Conservation (phyloP, 2,797 vertebrate genomes). For the Tiaroga cobitis region DNA sequence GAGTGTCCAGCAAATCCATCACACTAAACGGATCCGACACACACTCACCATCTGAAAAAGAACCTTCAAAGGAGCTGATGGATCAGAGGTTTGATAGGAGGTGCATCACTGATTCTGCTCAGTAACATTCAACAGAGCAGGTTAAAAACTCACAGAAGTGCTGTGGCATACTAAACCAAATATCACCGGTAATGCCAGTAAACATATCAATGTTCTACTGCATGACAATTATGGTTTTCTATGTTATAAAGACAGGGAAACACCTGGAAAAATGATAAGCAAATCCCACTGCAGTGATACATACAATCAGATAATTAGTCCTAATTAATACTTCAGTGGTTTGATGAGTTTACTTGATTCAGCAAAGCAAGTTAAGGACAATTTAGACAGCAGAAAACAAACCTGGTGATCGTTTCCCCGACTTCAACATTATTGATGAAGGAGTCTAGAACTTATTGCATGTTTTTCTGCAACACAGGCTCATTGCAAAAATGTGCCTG, state of each 20-base stretch:
- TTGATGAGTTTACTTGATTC: neutral
- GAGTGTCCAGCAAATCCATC: slow-evolving; percentile 31
- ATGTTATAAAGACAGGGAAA: neutral
- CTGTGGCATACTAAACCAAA: neutral
- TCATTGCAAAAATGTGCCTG: neutral
- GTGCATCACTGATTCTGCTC: slow-evolving; percentile 35
- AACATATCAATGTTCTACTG: neutral
- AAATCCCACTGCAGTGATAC: neutral
- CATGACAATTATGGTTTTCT: neutral
- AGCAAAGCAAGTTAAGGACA: neutral
- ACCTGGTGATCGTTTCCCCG: neutral
- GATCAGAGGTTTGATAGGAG: slow-evolving; percentile 20
- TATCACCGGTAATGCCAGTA: neutral
- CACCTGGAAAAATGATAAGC: neutral
- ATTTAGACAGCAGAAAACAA: neutral
- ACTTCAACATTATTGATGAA: neutral
- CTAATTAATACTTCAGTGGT: slow-evolving; percentile 17
- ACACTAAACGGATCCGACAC: slow-evolving; percentile 34
- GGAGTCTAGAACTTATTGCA: neutral
- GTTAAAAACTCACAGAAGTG: slow-evolving; percentile 11
- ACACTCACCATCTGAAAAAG: slow-evolving; percentile 32
- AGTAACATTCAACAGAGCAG: neutral
- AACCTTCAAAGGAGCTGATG: slow-evolving; percentile 25
- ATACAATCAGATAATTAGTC: neutral
- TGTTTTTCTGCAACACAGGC: neutral